phyloP scores from a whole-genome alignment of 2,113 vertebrate species.

The Trinectes maculatus region DNA sequence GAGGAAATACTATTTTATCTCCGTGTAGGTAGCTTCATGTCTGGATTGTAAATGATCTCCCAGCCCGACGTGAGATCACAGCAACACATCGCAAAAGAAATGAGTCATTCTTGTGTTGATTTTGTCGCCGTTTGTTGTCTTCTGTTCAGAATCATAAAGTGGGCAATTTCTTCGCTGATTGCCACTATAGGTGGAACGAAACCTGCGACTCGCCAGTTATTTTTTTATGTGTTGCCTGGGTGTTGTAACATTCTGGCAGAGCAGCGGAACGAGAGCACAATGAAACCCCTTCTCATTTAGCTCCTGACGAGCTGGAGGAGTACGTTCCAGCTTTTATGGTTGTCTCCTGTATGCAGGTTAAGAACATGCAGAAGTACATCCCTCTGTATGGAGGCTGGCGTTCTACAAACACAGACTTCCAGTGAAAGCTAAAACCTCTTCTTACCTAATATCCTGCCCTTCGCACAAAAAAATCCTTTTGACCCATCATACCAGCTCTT shows the following conservation, averaged over 20 bases:
- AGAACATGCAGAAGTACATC: constrained; percentile 11
- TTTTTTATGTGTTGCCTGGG: constrained; percentile 16
- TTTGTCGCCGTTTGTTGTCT: constrained; percentile 33
- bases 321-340: constrained; percentile 12
- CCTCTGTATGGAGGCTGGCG: constrained; percentile 9
- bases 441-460: neutral
- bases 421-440: neutral
- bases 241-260: neutral
- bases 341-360: constrained; percentile 15
- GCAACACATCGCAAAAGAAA: neutral
- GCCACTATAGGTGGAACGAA: constrained; percentile 17
- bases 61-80: constrained; percentile 10
- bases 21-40: constrained; percentile 10
- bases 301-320: neutral
- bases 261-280: constrained; percentile 32
- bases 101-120: neutral
- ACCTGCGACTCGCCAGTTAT: constrained; percentile 24
- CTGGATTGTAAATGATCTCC: constrained; percentile 9
- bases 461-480: neutral
- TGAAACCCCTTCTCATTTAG: constrained; percentile 40
- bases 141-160: constrained; percentile 7
- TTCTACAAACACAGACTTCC: neutral
- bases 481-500: constrained; percentile 1
- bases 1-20: no score
- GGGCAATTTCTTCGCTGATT: neutral